Evolutionary conservation across 2,797 vertebrate species (phyloP).

Genomic region (Heliangelus exortis): DNA sequence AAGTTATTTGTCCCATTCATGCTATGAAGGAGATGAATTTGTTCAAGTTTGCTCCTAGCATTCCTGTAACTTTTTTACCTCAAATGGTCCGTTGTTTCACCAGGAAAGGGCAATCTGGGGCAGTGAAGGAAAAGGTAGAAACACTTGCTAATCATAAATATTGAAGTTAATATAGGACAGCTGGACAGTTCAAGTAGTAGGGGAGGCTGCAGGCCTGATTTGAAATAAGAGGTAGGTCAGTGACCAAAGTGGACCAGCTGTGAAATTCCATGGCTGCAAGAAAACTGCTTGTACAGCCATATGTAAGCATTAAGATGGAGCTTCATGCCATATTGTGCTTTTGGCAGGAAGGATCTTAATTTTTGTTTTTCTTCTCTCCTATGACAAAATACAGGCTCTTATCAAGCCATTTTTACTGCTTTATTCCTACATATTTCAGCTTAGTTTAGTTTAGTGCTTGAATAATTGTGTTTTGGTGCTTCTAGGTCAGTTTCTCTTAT

Average conservation of each 20-base stretch:
- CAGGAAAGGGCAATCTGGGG: not conserved
- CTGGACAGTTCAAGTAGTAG: not conserved
- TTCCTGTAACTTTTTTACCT: not conserved
- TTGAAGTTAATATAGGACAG: not conserved
- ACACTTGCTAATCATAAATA: not conserved
- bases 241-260: not conserved
- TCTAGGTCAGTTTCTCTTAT: not conserved
- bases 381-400: not conserved
- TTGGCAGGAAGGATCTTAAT: not conserved
- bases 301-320: not conserved
- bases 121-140: not conserved
- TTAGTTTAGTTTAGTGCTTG: not conserved
- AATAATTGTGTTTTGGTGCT: not conserved
- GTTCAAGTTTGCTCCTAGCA: not conserved
- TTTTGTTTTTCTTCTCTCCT: not conserved
- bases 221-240: not conserved
- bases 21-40: not conserved
- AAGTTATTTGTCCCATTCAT: not conserved
- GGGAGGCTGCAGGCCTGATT: not conserved
- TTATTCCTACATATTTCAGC: not conserved
- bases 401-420: not conserved
- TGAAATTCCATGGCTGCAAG: not conserved
- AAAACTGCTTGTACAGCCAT: not conserved
- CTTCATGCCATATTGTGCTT: fast-evolving
- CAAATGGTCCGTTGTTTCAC: not conserved